A percentile compares a stretch with the other conserved stretches of the same genome.
Conservation (phyloP, 1,140 invertebrate species). For the Sycobia sp. region DNA sequence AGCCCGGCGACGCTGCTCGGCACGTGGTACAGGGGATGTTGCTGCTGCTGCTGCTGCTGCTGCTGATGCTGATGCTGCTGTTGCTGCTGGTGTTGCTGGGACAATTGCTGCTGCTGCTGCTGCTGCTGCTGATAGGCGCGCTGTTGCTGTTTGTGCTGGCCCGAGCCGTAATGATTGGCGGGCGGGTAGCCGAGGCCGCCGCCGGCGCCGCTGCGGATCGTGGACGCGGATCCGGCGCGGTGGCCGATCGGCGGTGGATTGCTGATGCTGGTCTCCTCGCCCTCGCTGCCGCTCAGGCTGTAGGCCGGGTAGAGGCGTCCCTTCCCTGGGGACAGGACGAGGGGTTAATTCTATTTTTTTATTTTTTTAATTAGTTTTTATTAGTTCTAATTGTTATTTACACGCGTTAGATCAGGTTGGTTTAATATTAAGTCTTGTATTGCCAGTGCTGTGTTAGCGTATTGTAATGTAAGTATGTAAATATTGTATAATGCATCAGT, state of each 20-base stretch:
- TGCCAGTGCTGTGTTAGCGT: too few relatives aligned
- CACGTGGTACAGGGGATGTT: constrained; percentile 60
- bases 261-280: constrained; percentile 63
- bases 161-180: constrained; percentile 1
- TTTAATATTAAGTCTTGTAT: too few relatives aligned
- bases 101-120: constrained; percentile 50
- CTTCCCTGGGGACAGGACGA: constrained; percentile 65
- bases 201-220: constrained; percentile 3
- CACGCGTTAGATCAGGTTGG: too few relatives aligned
- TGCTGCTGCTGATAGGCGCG: constrained; percentile 58
- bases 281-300: constrained; percentile 68
- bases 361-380: not conserved
- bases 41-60: constrained; percentile 59
- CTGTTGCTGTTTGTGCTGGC: constrained; percentile 25
- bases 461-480: too few relatives aligned
- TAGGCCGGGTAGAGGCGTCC: constrained; percentile 75
- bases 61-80: constrained; percentile 55
- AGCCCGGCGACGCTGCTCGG: constrained; percentile 66
- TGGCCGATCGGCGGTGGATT: constrained; percentile 38
- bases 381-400: too few relatives aligned
- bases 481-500: too few relatives aligned
- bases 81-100: constrained; percentile 57
- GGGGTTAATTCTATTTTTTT: too few relatives aligned
- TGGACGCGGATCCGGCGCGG: not conserved
- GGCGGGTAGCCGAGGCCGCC: constrained; percentile 15